Conservation (phyloP, 2,113 vertebrate species). For the Helogale parvula region DNA sequence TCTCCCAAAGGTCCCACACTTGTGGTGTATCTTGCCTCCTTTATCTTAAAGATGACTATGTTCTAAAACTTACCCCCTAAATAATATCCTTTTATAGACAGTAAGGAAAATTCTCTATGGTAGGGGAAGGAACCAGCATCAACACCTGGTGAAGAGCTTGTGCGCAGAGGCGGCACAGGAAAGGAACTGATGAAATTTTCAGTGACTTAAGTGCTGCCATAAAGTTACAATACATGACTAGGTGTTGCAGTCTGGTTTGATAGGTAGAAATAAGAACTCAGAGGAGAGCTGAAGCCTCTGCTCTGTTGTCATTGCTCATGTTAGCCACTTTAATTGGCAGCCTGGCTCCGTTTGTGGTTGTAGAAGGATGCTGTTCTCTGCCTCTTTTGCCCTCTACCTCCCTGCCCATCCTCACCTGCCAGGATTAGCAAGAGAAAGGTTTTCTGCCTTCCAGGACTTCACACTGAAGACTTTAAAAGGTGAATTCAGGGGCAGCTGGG, state of each 20-base stretch:
- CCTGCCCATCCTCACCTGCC: not conserved
- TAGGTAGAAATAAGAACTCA: not conserved
- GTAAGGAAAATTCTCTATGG: not conserved
- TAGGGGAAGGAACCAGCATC: not conserved
- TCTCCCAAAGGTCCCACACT: not conserved
- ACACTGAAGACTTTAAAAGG: not conserved
- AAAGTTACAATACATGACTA: rapidly evolving
- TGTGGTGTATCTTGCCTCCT: not conserved
- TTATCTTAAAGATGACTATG: not conserved
- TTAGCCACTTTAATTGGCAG: not conserved
- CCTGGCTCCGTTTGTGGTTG: not conserved
- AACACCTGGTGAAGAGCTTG: not conserved
- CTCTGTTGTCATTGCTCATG: not conserved
- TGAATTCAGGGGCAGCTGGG: not conserved
- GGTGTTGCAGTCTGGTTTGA: not conserved
- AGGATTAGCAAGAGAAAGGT: not conserved
- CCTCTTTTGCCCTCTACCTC: not conserved
- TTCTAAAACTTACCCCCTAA: not conserved
- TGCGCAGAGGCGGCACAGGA: not conserved
- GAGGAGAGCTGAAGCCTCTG: not conserved
- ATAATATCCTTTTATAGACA: not conserved
- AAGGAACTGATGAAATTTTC: not conserved
- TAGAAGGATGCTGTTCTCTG: not conserved
- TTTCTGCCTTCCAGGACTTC: not conserved
- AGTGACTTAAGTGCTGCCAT: not conserved